Evolutionary conservation across 1,140 invertebrate species (phyloP), one percentile per base, ranked within the genome.

Genomic region (Psilanteris sp.): DNA sequence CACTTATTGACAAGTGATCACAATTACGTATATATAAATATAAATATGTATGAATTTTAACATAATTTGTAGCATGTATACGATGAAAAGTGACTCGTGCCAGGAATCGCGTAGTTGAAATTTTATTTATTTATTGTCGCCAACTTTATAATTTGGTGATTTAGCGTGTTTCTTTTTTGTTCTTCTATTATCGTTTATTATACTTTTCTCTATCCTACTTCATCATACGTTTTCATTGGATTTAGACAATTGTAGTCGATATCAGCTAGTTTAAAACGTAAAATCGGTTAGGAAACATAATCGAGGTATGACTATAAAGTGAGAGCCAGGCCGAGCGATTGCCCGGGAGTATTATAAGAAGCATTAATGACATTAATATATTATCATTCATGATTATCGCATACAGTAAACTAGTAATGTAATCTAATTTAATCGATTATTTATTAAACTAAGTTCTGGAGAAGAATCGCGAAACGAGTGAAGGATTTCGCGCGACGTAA

Each of bases 321-420:
- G 70, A 79, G 75, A 81, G 64, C 50, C 54, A 82, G 68, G 64
- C 72, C 61, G 74, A 70, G 62, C 11, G 39, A 57, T 54, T 71
- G 61, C 79, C 79, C 77, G 77, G 81, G 80, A 88, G 86, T 87
- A 88, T 88, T 87, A 86, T 88, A 88, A 85, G 85, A 88, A 87
- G 87, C 86, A 88, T 87, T 88, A 87, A 87, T 87, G 86, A 87
- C 86, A 88, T 87, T 88, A 88, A 88, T 88, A 87, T 88, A 88
- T 88, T 87, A 87, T 88, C 84, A 87, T 87, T 85, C 84, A 88
- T 87, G 82, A 88, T 84, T 87, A 86, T 86, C 81, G 73, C 82
- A 85, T 83, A 83, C 81, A 83, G 78, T 86, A 86, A n/a, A 89
- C 84, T 88, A 88, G 83, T 85, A 81, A 85, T 83, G 81, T 87